A percentile compares a stretch with the other conserved stretches of the same genome.
Conservation (phyloP, 2,113 vertebrate species). For the Rhinolophus sinicus region DNA sequence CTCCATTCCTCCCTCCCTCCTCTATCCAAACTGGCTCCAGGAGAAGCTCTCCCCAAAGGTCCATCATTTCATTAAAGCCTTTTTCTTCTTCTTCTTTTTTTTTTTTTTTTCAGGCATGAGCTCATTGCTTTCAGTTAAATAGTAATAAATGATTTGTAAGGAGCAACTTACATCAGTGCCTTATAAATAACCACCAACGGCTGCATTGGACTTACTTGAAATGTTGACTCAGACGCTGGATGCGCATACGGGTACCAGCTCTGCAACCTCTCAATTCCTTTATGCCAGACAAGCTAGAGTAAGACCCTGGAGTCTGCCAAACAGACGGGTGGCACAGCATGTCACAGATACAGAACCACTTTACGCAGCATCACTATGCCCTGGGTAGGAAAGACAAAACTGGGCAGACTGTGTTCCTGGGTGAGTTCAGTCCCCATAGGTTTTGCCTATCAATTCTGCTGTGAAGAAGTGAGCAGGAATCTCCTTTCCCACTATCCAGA, state of each 20-base stretch:
- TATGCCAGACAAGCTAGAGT: slow-evolving; percentile 56
- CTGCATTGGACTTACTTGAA: slow-evolving; percentile 85
- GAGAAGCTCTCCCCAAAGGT: slow-evolving; percentile 52
- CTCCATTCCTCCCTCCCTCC: neutral
- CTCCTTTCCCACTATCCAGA: neutral
- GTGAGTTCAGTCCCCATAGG: neutral
- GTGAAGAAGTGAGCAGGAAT: neutral
- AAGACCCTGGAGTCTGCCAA: neutral
- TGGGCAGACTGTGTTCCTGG: rapidly evolving
- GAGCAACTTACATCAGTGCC: slow-evolving; percentile 86
- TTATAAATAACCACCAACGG: slow-evolving; percentile 85
- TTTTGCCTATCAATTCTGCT: neutral
- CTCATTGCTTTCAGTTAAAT: slow-evolving; percentile 79
- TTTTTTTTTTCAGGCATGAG: slow-evolving; percentile 63
- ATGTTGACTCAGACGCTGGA: slow-evolving; percentile 89
- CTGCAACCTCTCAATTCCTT: slow-evolving; percentile 83
- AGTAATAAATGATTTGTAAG: slow-evolving; percentile 85
- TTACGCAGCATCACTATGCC: neutral
- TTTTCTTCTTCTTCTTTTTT: neutral
- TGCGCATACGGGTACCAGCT: slow-evolving; percentile 85
- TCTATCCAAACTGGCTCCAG: slow-evolving; percentile 39
- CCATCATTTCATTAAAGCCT: slow-evolving; percentile 53
- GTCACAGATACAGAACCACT: neutral
- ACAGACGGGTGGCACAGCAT: neutral
- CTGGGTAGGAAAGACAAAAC: neutral